Conservation (phyloP, 2,113 vertebrate species). For the Gasterosteus nipponicus region DNA sequence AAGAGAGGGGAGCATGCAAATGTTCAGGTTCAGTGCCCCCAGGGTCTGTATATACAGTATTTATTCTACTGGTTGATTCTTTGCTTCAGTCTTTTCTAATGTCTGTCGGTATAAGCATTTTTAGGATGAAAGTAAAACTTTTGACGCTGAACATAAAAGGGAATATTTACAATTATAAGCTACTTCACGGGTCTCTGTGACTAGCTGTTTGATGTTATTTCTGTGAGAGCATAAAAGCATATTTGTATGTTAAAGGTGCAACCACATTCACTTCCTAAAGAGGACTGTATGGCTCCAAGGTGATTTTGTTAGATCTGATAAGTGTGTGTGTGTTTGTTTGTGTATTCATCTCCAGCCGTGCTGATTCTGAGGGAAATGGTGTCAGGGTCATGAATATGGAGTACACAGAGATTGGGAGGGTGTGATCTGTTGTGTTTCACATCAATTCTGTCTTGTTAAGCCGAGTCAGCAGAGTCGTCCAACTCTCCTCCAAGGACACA, state of each 20-base stretch:
- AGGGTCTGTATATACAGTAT: no score
- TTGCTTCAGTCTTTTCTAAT: not conserved
- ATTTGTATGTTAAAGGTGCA: slow-evolving; percentile 18
- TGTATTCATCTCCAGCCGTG: slow-evolving; percentile 49
- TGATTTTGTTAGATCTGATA: slow-evolving; percentile 33
- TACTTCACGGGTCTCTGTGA: not conserved
- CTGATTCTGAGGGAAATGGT: slow-evolving; percentile 45
- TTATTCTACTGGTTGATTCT: not conserved
- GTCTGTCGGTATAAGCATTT: not conserved
- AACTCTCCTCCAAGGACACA: slow-evolving; percentile 76
- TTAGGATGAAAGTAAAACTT: slow-evolving; percentile 8
- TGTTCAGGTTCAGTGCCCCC: no score
- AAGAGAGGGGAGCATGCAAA: no score
- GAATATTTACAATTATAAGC: not conserved
- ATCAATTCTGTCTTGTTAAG: slow-evolving; percentile 77
- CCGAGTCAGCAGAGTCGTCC: slow-evolving; percentile 75
- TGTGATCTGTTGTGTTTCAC: slow-evolving; percentile 72
- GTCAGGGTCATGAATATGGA: slow-evolving; percentile 76
- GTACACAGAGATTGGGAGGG: slow-evolving; percentile 48
- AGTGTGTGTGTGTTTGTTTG: slow-evolving; percentile 25
- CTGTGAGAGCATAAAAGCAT: not conserved
- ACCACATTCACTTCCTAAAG: not conserved
- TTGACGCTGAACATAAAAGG: not conserved
- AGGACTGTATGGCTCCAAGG: slow-evolving; percentile 17
- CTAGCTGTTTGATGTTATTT: slow-evolving; percentile 8